phyloP scores from a whole-genome alignment of 2,888 invertebrate species.

The Rugalucina vietnamica region DNA sequence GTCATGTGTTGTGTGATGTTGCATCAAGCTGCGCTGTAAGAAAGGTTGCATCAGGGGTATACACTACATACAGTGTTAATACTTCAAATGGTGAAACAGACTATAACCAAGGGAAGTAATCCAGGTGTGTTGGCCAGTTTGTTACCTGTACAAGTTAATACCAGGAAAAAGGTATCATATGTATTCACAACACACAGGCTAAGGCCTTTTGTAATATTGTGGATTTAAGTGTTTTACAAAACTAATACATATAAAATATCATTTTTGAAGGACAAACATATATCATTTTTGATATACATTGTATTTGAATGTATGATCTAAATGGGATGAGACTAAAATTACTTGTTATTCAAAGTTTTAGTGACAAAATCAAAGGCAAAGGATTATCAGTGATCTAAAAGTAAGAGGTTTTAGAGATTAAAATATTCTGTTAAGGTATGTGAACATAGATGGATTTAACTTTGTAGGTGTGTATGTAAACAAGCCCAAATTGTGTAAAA shows the following conservation, averaged over 20 bases:
- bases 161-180: background rate
- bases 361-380: background rate
- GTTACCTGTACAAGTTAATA: background rate
- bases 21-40: no score
- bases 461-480: background rate
- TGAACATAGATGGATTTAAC: background rate
- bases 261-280: no score
- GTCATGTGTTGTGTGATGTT: no score
- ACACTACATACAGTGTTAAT: background rate
- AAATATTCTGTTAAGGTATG: background rate
- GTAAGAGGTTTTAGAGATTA: background rate
- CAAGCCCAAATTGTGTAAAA: background rate
- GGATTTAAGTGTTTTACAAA: no score
- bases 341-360: background rate
- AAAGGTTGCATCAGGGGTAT: no score
- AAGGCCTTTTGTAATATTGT: background rate
- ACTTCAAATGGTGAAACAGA: background rate
- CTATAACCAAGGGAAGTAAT: background rate
- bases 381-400: conserved; percentile 2
- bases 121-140: background rate
- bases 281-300: no score
- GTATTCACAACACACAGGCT: background rate
- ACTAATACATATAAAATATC: no score
- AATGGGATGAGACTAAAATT: background rate
- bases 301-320: no score